Conservation (phyloP, 2,113 vertebrate genomes). For the Ornithorhynchus anatinus region DNA sequence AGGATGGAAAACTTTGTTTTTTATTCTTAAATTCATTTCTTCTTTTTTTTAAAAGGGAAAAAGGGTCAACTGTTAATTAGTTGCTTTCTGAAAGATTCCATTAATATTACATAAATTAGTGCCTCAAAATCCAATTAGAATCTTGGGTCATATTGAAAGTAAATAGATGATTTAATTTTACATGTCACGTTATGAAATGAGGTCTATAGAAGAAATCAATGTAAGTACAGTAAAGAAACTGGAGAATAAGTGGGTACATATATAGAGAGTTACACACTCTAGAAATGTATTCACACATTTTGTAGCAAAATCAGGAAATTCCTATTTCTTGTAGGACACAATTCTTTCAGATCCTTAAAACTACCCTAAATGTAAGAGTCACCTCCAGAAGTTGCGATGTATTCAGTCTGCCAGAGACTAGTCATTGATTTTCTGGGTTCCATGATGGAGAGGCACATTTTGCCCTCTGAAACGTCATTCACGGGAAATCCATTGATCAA, state of each 20-base stretch:
- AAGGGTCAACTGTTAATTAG: conserved; percentile 75
- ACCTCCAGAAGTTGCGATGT: too few relatives aligned
- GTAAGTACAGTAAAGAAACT: conserved; percentile 43
- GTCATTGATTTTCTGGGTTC: too few relatives aligned
- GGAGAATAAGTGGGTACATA: not conserved
- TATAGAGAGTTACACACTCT: not conserved
- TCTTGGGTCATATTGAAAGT: conserved; percentile 68
- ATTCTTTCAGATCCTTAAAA: too few relatives aligned
- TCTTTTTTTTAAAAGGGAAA: conserved; percentile 53
- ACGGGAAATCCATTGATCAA: too few relatives aligned
- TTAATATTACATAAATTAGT: conserved; percentile 78
- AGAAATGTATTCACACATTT: conserved; percentile 2
- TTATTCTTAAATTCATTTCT: not conserved
- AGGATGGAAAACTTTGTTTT: not conserved
- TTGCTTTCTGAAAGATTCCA: conserved; percentile 66
- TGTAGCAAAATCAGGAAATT: not conserved
- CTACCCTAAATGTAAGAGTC: too few relatives aligned
- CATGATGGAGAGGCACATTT: too few relatives aligned
- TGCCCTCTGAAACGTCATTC: too few relatives aligned
- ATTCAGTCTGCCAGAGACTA: too few relatives aligned
- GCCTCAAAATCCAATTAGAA: conserved; percentile 73
- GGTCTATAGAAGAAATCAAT: conserved; percentile 66
- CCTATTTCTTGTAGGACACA: too few relatives aligned
- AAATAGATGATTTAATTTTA: conserved; percentile 78
- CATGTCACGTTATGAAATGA: conserved; percentile 68